Conservation (phyloP, 2,888 invertebrate species). For the Ormyrus rosae region DNA sequence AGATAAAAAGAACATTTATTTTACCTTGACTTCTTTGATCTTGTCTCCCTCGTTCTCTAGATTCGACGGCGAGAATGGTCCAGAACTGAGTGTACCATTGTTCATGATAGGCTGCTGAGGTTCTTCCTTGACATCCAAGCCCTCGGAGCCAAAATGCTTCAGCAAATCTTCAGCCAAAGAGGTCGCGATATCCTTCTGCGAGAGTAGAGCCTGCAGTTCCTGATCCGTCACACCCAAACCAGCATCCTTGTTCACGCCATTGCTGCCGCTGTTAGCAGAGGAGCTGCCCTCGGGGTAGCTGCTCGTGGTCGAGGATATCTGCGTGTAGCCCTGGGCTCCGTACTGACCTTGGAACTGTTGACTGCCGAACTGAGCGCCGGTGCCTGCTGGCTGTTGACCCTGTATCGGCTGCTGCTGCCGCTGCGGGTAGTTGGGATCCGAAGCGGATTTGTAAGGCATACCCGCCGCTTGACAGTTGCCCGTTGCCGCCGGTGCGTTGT, state of each 20-base stretch:
- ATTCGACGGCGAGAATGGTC: slow-evolving; percentile 79
- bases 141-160: slow-evolving; percentile 88
- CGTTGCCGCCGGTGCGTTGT: slow-evolving; percentile 73
- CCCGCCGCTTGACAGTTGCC: slow-evolving; percentile 76
- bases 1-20: not conserved
- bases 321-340: slow-evolving; percentile 73
- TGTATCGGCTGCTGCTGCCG: slow-evolving; percentile 62
- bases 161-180: slow-evolving; percentile 92
- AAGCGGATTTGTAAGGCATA: slow-evolving; percentile 77
- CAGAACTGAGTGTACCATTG: slow-evolving; percentile 76
- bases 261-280: slow-evolving; percentile 78
- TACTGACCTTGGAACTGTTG: slow-evolving; percentile 67
- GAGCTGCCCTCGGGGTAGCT: slow-evolving; percentile 69
- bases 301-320: slow-evolving; percentile 74
- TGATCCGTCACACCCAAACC: slow-evolving; percentile 50
- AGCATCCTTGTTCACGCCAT: slow-evolving; percentile 29
- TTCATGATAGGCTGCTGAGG: slow-evolving; percentile 69
- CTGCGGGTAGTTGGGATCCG: slow-evolving; percentile 71
- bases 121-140: slow-evolving; percentile 78
- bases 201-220: slow-evolving; percentile 77
- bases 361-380: slow-evolving; percentile 59
- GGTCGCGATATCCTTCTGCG: slow-evolving; percentile 85
- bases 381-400: slow-evolving; percentile 63
- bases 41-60: slow-evolving; percentile 66
- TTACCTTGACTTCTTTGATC: slow-evolving; percentile 75